Conservation (phyloP, 2,797 vertebrate genomes). For the Avahi laniger region DNA sequence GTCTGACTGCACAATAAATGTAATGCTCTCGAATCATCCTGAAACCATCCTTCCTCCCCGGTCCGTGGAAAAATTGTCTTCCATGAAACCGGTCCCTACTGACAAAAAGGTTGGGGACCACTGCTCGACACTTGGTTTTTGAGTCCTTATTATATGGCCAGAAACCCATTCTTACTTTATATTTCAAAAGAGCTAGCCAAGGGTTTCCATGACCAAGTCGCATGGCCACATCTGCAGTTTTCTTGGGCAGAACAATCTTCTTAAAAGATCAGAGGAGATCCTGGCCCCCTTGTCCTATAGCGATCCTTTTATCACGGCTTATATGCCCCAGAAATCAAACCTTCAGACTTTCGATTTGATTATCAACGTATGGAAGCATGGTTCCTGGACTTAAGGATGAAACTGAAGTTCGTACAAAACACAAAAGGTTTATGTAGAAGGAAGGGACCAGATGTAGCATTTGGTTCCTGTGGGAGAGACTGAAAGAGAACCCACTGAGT, state of each 20-base stretch:
- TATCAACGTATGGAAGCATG: background rate
- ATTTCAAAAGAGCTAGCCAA: background rate
- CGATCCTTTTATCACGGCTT: background rate
- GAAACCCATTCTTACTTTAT: background rate
- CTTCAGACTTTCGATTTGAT: background rate
- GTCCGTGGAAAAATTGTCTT: too few species aligned
- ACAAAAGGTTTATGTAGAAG: background rate
- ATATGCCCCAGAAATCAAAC: background rate
- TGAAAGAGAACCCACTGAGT: background rate
- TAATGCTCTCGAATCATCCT: too few species aligned
- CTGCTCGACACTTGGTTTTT: background rate
- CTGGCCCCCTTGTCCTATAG: background rate
- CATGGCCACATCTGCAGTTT: background rate
- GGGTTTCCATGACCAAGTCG: background rate
- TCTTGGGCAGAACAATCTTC: background rate
- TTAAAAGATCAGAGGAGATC: background rate
- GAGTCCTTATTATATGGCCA: background rate
- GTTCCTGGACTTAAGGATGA: background rate
- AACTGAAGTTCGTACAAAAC: background rate
- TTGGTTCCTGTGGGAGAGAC: background rate
- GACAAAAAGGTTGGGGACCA: too few species aligned
- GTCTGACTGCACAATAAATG: too few species aligned
- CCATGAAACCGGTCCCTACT: too few species aligned
- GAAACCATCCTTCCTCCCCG: too few species aligned
- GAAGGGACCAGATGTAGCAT: background rate